Base-by-base conservation (phyloP, 2,113 vertebrate genomes). In the Oostethus manadensis region DNA sequence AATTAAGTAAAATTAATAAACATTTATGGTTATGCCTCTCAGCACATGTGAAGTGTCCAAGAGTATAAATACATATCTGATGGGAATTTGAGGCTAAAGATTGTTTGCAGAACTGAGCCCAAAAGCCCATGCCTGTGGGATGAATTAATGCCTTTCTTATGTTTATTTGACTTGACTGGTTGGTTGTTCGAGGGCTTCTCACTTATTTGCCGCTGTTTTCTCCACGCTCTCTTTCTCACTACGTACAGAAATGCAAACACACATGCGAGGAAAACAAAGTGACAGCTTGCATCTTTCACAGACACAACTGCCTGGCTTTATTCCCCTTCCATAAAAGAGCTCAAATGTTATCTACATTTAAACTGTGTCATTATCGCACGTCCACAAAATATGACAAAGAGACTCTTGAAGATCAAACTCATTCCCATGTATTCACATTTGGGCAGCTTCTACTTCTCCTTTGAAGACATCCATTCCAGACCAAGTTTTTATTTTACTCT, bases 201-300 rank as follows among this genome's bases (percentile, higher is more conserved):
- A 35, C 40, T 33, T 33, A 33, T 43, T 16, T 23, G 26, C 45
- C 17, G 10, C 60, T 15, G 43, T 62, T 42, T 51, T 35, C 18
- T 51, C 26, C 38, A 10, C 22, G 51, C 14, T 42, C 46, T 44
- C 23, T 47, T 29, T 58, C 54, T 58, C 51, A 57, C 56, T 47
- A 33, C 46, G 8, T 21, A 29, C 26, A 5, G 10, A 55, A 14
- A 40, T 21, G 17, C 23, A n/a, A 20, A 55, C n/a, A 23, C 33
- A 5, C 13, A 42, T 42, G 7, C 29, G 21, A 55, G 14, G 26
- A 50, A 61, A 57, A 66, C 56, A 74, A 49, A 64, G 54, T 2
- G 35, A 78, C 67, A 77, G 78, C 73, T 77, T 81, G 76, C 56
- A 35, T 56, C 40, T 78, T 79, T 80, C 71, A 72, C 70, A 80